A percentile compares a stretch with the other conserved stretches of the same genome.
phyloP scores from a whole-genome alignment of 2,113 vertebrate genomes.

The Chaenogobius annularis region DNA sequence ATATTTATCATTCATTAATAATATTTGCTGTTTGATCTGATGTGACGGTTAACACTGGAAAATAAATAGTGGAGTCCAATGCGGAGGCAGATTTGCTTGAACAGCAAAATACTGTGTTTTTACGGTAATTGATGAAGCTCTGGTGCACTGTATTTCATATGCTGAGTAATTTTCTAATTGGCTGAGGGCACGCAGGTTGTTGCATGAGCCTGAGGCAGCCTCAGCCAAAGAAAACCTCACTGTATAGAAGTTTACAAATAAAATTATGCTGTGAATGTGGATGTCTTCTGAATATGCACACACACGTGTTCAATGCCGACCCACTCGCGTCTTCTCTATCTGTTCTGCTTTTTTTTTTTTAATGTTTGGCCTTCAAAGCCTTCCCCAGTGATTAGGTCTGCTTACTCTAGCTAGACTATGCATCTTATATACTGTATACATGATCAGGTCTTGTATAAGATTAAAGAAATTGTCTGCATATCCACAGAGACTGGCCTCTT shows the following conservation, averaged over 20 bases:
- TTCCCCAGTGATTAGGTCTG: slow-evolving; percentile 11
- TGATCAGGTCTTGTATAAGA: slow-evolving; percentile 25
- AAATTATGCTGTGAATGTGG: slow-evolving; percentile 34
- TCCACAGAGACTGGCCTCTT: slow-evolving; percentile 32
- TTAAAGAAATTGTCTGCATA: slow-evolving; percentile 23
- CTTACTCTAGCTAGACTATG: slow-evolving; percentile 25
- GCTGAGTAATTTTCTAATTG: slow-evolving; percentile 76
- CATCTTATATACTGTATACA: slow-evolving; percentile 40
- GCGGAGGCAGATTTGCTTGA: slow-evolving; percentile 57
- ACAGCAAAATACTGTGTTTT: slow-evolving; percentile 63
- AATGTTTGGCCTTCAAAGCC: slow-evolving; percentile 32
- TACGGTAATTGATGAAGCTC: slow-evolving; percentile 72
- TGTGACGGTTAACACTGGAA: slow-evolving; percentile 43
- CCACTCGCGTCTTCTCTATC: not conserved
- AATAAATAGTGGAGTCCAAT: slow-evolving; percentile 57
- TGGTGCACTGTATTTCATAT: slow-evolving; percentile 65
- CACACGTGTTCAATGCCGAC: not conserved
- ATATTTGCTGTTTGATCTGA: slow-evolving; percentile 55
- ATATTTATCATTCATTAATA: slow-evolving; percentile 61
- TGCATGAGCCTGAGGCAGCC: slow-evolving; percentile 32
- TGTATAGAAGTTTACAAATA: slow-evolving; percentile 18
- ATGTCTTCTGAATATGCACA: slow-evolving; percentile 4
- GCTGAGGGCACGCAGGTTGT: slow-evolving; percentile 43
- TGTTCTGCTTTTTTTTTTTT: slow-evolving; percentile 6
- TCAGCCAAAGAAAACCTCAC: slow-evolving; percentile 31